These are phyloP conservation scores for Enteromius radiatus DNA, from an alignment of 2,797 vertebrate genomes.

Conservation along the genomic window DNA sequence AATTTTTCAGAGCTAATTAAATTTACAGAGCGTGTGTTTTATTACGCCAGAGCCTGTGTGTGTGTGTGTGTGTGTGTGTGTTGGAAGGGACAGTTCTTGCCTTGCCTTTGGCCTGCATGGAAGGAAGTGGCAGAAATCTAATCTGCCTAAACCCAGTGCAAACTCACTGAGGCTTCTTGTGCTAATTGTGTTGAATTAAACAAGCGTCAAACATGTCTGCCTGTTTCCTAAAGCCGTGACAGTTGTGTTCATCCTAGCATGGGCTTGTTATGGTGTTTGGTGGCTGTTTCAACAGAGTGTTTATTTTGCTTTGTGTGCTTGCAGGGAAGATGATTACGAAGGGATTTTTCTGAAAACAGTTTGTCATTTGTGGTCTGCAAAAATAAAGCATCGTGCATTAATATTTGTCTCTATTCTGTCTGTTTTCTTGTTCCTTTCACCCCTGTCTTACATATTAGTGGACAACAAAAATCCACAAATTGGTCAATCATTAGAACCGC, in stretches of 20 bases:
- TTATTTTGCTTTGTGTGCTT: background rate
- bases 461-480: constrained; percentile 19
- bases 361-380: background rate
- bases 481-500: constrained; percentile 46
- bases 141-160: constrained; percentile 43
- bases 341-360: background rate
- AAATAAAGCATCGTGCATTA: background rate
- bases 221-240: constrained; percentile 14
- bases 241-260: constrained; percentile 32
- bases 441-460: background rate
- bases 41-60: constrained; percentile 51
- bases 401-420: background rate
- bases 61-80: constrained; percentile 55
- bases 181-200: constrained; percentile 38
- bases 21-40: constrained; percentile 63
- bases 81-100: constrained; percentile 48
- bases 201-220: constrained; percentile 20
- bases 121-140: constrained; percentile 39
- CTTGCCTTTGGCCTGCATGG: constrained; percentile 2
- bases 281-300: constrained; percentile 15
- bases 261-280: constrained; percentile 19
- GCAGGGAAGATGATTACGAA: background rate
- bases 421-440: constrained; percentile 15
- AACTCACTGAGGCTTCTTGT: constrained; percentile 48
- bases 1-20: constrained; percentile 56